Evolutionary conservation across 2,797 vertebrate genomes (phyloP).

Genomic region (Cynopterus sphinx): DNA sequence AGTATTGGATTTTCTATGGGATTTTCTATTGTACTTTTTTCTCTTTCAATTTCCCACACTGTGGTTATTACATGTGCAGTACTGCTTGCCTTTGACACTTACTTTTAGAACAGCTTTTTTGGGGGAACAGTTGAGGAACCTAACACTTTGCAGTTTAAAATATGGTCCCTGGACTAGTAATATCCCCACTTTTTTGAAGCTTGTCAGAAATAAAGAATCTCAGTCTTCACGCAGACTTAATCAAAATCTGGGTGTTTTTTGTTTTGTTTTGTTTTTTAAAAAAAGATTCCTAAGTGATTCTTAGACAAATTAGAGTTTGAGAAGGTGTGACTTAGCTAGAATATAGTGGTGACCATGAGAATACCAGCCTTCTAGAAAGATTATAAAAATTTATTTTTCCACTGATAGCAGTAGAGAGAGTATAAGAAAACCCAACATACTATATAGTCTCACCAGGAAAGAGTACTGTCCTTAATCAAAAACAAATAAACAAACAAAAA

Average conservation of each 20-base stretch:
- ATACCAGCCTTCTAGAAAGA: slow-evolving; percentile 23
- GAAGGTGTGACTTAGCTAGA: background rate
- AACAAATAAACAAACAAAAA: background rate
- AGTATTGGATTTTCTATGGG: background rate
- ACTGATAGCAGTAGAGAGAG: background rate
- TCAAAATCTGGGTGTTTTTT: background rate
- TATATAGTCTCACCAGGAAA: background rate
- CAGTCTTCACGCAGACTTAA: background rate
- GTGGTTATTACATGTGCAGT: background rate
- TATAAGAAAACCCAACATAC: background rate
- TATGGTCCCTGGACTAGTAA: background rate
- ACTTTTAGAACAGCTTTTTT: background rate
- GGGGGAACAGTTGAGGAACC: background rate
- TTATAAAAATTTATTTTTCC: slow-evolving; percentile 31
- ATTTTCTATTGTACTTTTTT: too few relatives aligned
- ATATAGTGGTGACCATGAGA: background rate
- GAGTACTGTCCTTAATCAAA: background rate
- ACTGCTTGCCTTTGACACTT: background rate
- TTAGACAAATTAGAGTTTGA: slow-evolving; percentile 29
- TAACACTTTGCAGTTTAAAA: background rate
- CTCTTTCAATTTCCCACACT: background rate
- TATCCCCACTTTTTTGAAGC: background rate
- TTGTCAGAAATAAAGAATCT: background rate
- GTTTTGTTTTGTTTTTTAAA: background rate
- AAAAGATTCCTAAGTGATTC: slow-evolving; percentile 13